Evolutionary conservation across 2,113 vertebrate genomes (phyloP).

Genomic region (Oenanthe oenanthe): DNA sequence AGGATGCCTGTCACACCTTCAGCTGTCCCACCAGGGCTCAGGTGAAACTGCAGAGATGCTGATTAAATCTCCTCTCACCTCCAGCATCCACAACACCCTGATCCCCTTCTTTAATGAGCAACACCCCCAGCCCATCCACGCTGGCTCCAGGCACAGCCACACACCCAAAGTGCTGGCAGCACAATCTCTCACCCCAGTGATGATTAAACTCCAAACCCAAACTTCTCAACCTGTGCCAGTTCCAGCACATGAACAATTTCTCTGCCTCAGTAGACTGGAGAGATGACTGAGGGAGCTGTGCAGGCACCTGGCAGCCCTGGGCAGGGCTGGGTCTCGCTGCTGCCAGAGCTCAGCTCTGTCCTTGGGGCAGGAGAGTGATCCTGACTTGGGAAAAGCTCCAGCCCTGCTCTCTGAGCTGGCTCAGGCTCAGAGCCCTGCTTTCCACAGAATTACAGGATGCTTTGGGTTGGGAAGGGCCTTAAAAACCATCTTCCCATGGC

Average conservation of each 20-base stretch:
- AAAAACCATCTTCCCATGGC: background rate
- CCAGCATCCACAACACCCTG: background rate
- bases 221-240: background rate
- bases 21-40: background rate
- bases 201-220: background rate
- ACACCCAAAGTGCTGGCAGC: background rate
- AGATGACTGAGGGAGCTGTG: background rate
- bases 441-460: background rate
- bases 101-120: background rate
- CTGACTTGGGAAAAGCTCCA: background rate
- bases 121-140: background rate
- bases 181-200: rapidly evolving
- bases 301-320: background rate
- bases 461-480: rapidly evolving
- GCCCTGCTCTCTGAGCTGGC: background rate
- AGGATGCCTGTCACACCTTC: rapidly evolving
- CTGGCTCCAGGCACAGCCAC: rapidly evolving
- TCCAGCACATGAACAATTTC: background rate
- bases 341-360: background rate
- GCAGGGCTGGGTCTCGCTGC: background rate
- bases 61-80: background rate
- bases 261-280: background rate
- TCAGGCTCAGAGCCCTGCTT: background rate
- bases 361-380: background rate
- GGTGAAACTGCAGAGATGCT: background rate